Evolutionary conservation across 2,113 vertebrate species (phyloP).

Genomic region (Hiodon alosoides): DNA sequence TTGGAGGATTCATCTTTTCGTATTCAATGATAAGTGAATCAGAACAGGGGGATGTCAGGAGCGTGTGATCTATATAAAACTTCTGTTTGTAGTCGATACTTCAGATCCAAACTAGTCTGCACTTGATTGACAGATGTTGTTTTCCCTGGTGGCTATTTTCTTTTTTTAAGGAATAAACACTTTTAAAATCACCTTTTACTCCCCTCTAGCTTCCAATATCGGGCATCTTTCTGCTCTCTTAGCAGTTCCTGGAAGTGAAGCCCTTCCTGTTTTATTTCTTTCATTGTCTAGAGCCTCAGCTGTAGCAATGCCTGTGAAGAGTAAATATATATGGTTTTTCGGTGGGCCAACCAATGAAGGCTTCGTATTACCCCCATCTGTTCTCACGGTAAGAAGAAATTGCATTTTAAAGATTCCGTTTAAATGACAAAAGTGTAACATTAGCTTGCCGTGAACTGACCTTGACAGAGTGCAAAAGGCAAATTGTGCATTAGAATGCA

Average conservation of each 20-base stretch:
- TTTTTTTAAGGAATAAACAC: neutral
- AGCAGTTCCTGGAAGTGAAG: neutral
- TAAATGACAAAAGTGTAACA: slow-evolving; percentile 37
- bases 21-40: no score
- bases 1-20: no score
- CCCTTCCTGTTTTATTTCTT: slow-evolving; percentile 1
- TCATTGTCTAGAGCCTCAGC: slow-evolving; percentile 27
- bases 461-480: neutral
- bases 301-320: slow-evolving; percentile 24
- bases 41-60: no score
- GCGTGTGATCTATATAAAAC: no score
- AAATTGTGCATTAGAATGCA: slow-evolving; percentile 10
- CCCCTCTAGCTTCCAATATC: no score
- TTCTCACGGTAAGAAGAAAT: slow-evolving; percentile 24
- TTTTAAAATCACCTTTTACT: no score
- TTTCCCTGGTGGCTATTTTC: neutral
- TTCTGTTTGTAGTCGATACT: no score
- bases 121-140: no score
- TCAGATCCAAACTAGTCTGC: no score
- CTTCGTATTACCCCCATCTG: slow-evolving; percentile 28
- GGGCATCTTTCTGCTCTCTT: neutral
- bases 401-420: slow-evolving; percentile 38
- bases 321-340: slow-evolving; percentile 23
- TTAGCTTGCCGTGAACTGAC: slow-evolving; percentile 26
- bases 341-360: slow-evolving; percentile 26